phyloP scores from a whole-genome alignment of 2,888 invertebrate species.

The Volucella zonaria region DNA sequence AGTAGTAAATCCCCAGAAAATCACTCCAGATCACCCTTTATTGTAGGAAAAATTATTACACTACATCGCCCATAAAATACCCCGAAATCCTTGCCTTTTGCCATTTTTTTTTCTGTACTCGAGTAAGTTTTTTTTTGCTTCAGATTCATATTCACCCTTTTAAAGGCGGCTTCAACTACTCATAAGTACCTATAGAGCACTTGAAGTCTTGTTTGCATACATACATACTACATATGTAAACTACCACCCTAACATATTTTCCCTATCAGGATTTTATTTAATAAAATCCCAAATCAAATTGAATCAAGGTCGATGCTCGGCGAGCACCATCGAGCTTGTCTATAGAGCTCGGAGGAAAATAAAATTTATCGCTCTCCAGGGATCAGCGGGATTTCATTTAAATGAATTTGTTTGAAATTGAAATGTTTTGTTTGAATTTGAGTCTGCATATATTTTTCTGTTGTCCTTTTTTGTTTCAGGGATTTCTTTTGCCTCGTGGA shows the following conservation, averaged over 20 bases:
- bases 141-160: slow-evolving; percentile 56
- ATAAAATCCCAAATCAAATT: slow-evolving; percentile 52
- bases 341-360: slow-evolving; percentile 31
- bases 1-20: slow-evolving; percentile 35
- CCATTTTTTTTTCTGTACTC: not conserved
- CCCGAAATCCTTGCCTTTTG: slow-evolving; percentile 24
- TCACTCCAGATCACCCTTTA: slow-evolving; percentile 27
- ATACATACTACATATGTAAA: slow-evolving; percentile 42
- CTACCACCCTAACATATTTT: slow-evolving; percentile 20
- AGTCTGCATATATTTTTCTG: too few relatives aligned
- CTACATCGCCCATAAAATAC: slow-evolving; percentile 56
- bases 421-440: slow-evolving; percentile 25
- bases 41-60: slow-evolving; percentile 59
- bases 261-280: slow-evolving; percentile 50
- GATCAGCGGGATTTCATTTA: slow-evolving; percentile 62
- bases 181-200: slow-evolving; percentile 1
- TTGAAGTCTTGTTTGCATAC: slow-evolving; percentile 6
- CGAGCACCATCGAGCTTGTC: too few relatives aligned
- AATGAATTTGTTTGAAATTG: slow-evolving; percentile 66
- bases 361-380: slow-evolving; percentile 63
- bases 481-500: not conserved
- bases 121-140: not conserved
- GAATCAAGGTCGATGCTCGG: slow-evolving; percentile 60
- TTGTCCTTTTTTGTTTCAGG: not conserved
- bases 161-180: not conserved